Evolutionary conservation across 2,113 vertebrate genomes (phyloP).

Genomic region (Girardinichthys multiradiatus): DNA sequence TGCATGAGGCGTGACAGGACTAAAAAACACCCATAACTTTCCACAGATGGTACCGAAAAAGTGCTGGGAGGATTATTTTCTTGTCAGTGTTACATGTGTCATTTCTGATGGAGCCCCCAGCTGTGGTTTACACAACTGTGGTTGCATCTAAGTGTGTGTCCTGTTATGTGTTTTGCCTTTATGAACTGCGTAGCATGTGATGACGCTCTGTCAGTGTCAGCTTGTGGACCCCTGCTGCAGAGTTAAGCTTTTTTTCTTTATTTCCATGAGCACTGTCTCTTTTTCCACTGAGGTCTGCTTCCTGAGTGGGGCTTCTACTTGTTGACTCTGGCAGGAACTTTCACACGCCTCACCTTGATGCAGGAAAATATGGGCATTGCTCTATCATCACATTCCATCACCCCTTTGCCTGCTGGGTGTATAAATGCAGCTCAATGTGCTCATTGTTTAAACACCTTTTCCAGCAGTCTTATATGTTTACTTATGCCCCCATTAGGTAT

Average conservation of each 20-base stretch:
- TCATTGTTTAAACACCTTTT: constrained; percentile 3
- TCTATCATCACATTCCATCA: constrained; percentile 30
- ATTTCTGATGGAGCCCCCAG: background rate
- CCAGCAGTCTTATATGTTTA: constrained; percentile 13
- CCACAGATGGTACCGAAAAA: constrained; percentile 1
- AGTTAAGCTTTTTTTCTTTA: constrained; percentile 21
- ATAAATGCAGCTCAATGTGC: constrained; percentile 9
- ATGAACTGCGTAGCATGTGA: constrained; percentile 56
- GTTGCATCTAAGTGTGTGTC: constrained; percentile 40
- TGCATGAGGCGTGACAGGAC: constrained; percentile 5
- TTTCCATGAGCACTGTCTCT: constrained; percentile 64
- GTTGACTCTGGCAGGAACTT: constrained; percentile 68
- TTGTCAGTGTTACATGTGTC: constrained; percentile 15
- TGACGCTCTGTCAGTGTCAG: constrained; percentile 54
- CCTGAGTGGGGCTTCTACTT: constrained; percentile 58
- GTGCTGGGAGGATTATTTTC: constrained; percentile 17
- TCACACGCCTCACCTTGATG: constrained; percentile 27
- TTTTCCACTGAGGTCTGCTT: constrained; percentile 72
- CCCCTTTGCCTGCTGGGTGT: constrained; percentile 20
- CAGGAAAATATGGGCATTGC: constrained; percentile 39
- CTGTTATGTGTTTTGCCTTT: constrained; percentile 63
- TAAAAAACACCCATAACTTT: constrained; percentile 27
- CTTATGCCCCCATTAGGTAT: constrained; percentile 69
- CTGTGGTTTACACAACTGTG: constrained; percentile 71
- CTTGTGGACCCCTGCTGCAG: constrained; percentile 53